Conservation (phyloP, 1,140 invertebrate species). For the Neodiprion virginianus region DNA sequence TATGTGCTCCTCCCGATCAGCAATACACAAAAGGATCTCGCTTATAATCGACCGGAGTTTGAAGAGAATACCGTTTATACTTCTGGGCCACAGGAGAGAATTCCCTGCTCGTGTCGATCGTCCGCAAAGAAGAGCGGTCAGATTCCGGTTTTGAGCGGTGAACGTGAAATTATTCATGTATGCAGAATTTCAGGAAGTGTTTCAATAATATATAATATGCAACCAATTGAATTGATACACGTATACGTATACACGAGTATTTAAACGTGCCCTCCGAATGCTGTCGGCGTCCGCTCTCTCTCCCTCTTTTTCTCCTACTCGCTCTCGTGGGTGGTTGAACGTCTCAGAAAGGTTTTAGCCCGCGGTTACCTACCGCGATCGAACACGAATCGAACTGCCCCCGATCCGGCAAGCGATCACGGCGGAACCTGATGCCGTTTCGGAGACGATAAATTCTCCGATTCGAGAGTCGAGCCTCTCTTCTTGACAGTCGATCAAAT, state of each 20-base stretch:
- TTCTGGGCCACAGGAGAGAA: background rate
- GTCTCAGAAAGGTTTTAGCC: background rate
- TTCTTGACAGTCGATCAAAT: constrained; percentile 4
- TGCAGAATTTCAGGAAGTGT: constrained; percentile 35
- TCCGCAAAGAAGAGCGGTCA: background rate
- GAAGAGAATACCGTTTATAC: background rate
- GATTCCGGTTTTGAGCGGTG: constrained; percentile 1
- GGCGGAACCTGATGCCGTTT: no score
- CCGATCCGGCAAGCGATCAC: background rate
- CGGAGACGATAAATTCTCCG: background rate
- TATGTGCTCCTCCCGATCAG: background rate
- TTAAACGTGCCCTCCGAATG: background rate
- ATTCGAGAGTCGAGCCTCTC: background rate
- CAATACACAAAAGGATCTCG: background rate
- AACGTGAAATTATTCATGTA: constrained; percentile 32
- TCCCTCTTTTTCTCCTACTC: background rate
- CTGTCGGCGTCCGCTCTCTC: background rate
- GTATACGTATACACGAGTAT: background rate
- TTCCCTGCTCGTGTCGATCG: no score
- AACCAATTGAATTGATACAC: constrained; percentile 22
- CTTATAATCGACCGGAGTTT: background rate
- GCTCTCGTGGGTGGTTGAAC: background rate
- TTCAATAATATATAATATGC: constrained; percentile 30
- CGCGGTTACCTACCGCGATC: background rate
- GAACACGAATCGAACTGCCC: constrained; percentile 1